Evolutionary conservation across 2,113 vertebrate genomes (phyloP).

Genomic region (Clarias batrachus): DNA sequence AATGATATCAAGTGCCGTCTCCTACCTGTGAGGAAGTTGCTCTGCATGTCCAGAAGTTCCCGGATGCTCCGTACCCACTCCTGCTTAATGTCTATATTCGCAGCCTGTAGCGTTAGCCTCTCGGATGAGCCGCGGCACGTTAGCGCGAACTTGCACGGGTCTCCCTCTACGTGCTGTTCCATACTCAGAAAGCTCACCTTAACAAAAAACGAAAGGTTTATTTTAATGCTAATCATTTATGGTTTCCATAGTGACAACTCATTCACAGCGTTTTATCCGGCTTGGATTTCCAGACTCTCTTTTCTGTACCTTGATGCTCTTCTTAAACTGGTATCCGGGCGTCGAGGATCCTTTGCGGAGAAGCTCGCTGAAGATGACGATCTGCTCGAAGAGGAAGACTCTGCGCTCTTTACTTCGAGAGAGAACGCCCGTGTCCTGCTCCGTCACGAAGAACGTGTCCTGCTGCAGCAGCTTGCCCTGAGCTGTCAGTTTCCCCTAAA

Average conservation of each 20-base stretch:
- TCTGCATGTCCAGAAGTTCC: constrained; percentile 89
- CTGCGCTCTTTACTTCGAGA: constrained; percentile 93
- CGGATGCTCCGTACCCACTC: constrained; percentile 90
- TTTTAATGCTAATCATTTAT: neutral
- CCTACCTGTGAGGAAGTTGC: constrained; percentile 91
- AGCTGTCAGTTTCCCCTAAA: constrained; percentile 90
- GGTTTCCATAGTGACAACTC: neutral
- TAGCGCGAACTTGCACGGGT: constrained; percentile 91
- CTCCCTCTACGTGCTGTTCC: constrained; percentile 86
- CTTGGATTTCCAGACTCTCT: no score
- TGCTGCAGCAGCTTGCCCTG: constrained; percentile 98
- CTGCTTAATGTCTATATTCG: constrained; percentile 85
- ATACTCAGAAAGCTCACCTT: constrained; percentile 94
- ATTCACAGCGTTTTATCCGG: neutral
- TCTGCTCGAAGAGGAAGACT: constrained; percentile 98
- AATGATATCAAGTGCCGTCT: neutral
- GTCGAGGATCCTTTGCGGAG: constrained; percentile 93
- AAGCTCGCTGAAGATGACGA: constrained; percentile 97
- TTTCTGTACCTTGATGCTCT: constrained; percentile 90
- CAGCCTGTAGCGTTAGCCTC: constrained; percentile 88
- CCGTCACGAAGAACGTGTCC: constrained; percentile 94
- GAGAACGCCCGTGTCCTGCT: constrained; percentile 89
- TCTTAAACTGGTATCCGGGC: constrained; percentile 95
- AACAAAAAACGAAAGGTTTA: constrained; percentile 28
- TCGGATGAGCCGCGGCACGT: constrained; percentile 89